A percentile compares a stretch with the other conserved stretches of the same genome.
Evolutionary conservation across 2,888 invertebrate genomes (phyloP).

Genomic region (Cheiracanthium punctorium): DNA sequence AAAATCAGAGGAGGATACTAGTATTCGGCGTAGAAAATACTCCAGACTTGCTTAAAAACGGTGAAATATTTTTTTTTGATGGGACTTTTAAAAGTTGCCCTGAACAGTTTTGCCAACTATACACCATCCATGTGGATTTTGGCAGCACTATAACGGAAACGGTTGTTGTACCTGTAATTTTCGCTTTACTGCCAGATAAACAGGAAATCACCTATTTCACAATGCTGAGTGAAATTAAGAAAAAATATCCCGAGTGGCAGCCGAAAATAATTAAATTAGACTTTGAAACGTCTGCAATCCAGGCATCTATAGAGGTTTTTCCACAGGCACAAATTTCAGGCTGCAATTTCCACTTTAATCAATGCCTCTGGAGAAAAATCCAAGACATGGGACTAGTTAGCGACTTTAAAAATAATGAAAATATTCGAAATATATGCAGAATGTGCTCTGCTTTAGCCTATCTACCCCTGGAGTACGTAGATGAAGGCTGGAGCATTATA

Average conservation of each 20-base stretch:
- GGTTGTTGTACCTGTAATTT: neutral
- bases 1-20: neutral
- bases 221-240: neutral
- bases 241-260: neutral
- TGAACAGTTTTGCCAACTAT: neutral
- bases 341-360: constrained; percentile 26
- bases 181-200: neutral
- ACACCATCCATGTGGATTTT: neutral
- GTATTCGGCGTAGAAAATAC: neutral
- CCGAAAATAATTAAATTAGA: neutral
- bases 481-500: neutral
- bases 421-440: neutral
- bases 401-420: neutral
- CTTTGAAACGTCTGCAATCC: neutral
- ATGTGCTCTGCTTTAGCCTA: constrained; percentile 10
- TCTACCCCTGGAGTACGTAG: neutral
- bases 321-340: neutral
- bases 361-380: neutral
- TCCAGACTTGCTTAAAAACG: neutral
- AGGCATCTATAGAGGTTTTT: neutral
- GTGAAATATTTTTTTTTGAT: neutral
- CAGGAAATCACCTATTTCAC: neutral
- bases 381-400: neutral
- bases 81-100: constrained; percentile 14
- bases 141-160: neutral